phyloP scores from a whole-genome alignment of 2,797 vertebrate species.

The Periophthalmus magnuspinnatus region DNA sequence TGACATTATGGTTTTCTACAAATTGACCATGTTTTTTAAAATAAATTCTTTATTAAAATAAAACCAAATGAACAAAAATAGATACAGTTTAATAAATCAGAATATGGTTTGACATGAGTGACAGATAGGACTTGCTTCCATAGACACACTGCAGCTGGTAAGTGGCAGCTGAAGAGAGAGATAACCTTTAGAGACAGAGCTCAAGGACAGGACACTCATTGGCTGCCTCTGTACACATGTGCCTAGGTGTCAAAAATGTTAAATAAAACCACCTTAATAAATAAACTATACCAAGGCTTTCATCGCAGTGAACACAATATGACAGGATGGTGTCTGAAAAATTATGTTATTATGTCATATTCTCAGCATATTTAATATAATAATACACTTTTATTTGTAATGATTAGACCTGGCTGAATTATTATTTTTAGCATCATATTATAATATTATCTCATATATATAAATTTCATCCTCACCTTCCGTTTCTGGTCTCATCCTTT shows the following conservation, averaged over 20 bases:
- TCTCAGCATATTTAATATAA: not conserved
- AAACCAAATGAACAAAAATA: conserved; percentile 1
- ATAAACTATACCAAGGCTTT: too few relatives aligned
- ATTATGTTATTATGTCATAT: not conserved
- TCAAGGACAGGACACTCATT: conserved; percentile 51
- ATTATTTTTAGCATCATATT: too few relatives aligned
- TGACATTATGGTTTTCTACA: conserved; percentile 7
- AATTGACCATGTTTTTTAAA: conserved; percentile 5
- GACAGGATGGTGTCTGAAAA: not conserved
- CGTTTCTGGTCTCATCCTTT: too few relatives aligned
- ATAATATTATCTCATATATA: too few relatives aligned
- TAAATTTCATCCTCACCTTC: too few relatives aligned
- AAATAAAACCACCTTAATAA: too few relatives aligned
- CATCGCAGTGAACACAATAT: not conserved
- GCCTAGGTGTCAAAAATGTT: too few relatives aligned
- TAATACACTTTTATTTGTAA: not conserved
- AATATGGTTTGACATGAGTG: conserved; percentile 4
- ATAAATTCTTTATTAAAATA: not conserved
- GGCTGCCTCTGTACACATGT: not conserved
- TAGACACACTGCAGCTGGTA: conserved; percentile 43
- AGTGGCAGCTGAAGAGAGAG: conserved; percentile 48
- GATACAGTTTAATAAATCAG: conserved; percentile 6
- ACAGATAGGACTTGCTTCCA: conserved; percentile 38
- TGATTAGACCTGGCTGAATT: not conserved
- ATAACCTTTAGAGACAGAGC: conserved; percentile 56